A percentile compares a stretch with the other conserved stretches of the same genome.
These are phyloP conservation scores for Dicrostonyx torquatus DNA, from an alignment of 2,797 vertebrate genomes.

Conservation along the genomic window DNA sequence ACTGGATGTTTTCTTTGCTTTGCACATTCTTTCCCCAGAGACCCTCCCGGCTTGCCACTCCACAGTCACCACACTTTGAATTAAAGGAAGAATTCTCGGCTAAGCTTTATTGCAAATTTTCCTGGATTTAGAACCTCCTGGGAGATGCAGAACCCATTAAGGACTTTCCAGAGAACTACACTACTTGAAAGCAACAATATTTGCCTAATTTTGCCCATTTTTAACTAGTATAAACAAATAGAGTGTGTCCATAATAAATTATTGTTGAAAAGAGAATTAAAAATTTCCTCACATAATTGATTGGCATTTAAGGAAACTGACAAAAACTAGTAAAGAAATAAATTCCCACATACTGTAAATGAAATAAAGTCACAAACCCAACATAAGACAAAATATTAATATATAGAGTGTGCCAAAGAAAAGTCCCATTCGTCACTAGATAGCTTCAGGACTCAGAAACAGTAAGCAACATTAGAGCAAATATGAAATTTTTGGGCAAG, in stretches of 20 bases:
- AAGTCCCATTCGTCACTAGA: constrained; percentile 1
- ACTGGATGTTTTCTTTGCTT: background rate
- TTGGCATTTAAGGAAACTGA: background rate
- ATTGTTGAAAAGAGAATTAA: background rate
- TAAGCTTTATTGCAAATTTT: background rate
- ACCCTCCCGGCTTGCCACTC: background rate
- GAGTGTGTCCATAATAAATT: background rate
- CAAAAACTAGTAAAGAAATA: constrained; percentile 22
- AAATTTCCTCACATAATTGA: background rate
- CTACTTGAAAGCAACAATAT: background rate
- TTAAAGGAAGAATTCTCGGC: background rate
- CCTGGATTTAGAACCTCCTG: background rate
- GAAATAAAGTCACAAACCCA: constrained; percentile 33
- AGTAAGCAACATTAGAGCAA: background rate
- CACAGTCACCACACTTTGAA: background rate
- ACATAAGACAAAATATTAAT: background rate
- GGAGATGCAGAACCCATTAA: background rate
- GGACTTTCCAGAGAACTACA: background rate
- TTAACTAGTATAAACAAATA: background rate
- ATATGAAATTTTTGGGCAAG: background rate
- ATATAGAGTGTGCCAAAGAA: background rate
- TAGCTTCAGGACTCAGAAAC: background rate
- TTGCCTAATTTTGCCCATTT: background rate
- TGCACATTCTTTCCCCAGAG: background rate
- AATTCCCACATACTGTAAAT: background rate